Base-by-base conservation (phyloP, 2,888 invertebrate genomes). In the Erpobdella octoculata region DNA sequence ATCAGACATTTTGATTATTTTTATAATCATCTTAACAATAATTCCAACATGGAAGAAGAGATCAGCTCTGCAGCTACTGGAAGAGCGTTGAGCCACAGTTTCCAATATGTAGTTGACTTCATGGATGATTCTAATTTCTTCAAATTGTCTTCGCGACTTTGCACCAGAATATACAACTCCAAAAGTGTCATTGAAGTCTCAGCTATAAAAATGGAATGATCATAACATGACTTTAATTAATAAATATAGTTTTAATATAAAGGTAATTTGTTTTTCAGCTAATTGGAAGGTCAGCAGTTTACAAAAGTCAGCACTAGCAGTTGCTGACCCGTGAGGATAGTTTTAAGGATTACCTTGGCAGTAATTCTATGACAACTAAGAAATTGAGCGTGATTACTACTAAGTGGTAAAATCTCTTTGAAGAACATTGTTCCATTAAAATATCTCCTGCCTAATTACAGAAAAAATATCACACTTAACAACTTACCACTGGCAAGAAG, bases 161-260 rank as follows among this genome's bases (percentile, higher is more conserved):
- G 48, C 4, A n/a, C 68, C 18, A 15, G 25, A 68, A 68, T 15
- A 35, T 48, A 68, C 35, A 41, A 46, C 12, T 68, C 68, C 53
- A 68, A 48, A 46, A 68, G 48, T 35, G 68, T 68, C 68, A 53
- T 33, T n/a, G 46, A 53, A 35, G 41, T 46, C 9, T 68, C 68
- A 31, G 35, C 68, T 68, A 21, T 0, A 48, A 25, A 41, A 21
- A 18, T 15, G 33, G 18, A 25, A 28, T 33, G 25, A 33, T 58
- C 28, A 4, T 5, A n/a, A n/a, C n/a, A n/a, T n/a, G n/a, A n/a
- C n/a, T n/a, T n/a, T n/a, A n/a, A n/a, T n/a, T n/a, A n/a, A n/a
- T n/a, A n/a, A n/a, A n/a, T n/a, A n/a, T n/a, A n/a, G n/a, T n/a
- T n/a, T n/a, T n/a, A n/a, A n/a, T n/a, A n/a, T n/a, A n/a, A n/a